phyloP scores from a whole-genome alignment of 2,888 invertebrate genomes.

The Acrocyrtus sp. region DNA sequence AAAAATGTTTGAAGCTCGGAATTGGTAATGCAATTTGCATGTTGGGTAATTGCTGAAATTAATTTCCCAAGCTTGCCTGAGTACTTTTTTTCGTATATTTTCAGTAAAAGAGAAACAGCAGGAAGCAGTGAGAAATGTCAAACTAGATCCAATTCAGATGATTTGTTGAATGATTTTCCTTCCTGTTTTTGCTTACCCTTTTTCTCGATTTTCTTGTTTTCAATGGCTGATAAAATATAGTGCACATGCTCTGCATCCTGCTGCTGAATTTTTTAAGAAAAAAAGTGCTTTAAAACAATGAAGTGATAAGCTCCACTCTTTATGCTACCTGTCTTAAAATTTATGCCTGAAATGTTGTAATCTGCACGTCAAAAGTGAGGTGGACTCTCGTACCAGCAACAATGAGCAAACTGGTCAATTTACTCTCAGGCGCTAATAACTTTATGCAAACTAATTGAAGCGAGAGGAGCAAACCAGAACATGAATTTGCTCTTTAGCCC shows the following conservation, averaged over 20 bases:
- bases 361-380: conserved; percentile 19
- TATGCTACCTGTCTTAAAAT: conserved; percentile 45
- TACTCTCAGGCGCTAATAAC: too few species aligned
- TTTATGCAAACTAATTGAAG: too few species aligned
- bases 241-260: not conserved
- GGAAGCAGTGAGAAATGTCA: conserved; percentile 36
- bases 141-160: conserved; percentile 41
- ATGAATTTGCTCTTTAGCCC: not conserved
- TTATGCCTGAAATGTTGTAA: conserved; percentile 33
- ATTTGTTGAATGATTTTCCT: conserved; percentile 43
- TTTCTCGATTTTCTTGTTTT: too few species aligned
- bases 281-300: conserved; percentile 15
- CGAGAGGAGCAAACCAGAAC: too few species aligned
- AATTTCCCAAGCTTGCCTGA: too few species aligned
- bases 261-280: not conserved
- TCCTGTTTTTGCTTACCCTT: conserved; percentile 13
- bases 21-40: too few species aligned
- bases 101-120: too few species aligned
- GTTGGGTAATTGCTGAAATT: too few species aligned
- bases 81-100: too few species aligned
- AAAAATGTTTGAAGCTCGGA: too few species aligned
- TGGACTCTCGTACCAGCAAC: not conserved
- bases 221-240: too few species aligned
- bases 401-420: too few species aligned
- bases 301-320: not conserved